Evolutionary conservation across 2,113 vertebrate species (phyloP).

Genomic region (Campylorhamphus procurvoides): DNA sequence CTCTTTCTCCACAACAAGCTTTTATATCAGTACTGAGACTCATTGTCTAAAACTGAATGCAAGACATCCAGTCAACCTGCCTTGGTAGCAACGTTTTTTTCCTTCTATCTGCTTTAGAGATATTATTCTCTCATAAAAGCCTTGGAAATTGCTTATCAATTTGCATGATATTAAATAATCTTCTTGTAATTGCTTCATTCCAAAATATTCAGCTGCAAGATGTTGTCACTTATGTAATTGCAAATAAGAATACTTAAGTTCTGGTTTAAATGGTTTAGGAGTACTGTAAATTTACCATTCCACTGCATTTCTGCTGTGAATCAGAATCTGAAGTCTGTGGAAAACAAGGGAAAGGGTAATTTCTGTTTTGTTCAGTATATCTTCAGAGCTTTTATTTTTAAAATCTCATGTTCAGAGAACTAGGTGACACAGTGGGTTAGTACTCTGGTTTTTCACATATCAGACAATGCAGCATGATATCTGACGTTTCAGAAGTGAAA

Average conservation of each 20-base stretch:
- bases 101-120: slow-evolving; percentile 4
- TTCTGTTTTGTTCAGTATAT: background rate
- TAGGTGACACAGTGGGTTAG: background rate
- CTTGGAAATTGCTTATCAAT: slow-evolving; percentile 12
- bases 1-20: background rate
- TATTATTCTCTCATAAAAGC: slow-evolving; percentile 1
- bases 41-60: background rate
- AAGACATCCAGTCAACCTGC: background rate
- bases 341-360: background rate
- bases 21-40: background rate
- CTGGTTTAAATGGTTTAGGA: background rate
- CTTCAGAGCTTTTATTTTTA: background rate
- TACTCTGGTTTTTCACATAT: background rate
- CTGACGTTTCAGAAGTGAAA: background rate
- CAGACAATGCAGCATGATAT: background rate
- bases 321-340: background rate
- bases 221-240: background rate
- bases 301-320: background rate
- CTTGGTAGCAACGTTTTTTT: background rate
- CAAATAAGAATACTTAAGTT: background rate
- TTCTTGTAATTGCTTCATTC: background rate
- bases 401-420: background rate
- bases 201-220: background rate
- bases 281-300: background rate
- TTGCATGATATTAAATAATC: slow-evolving; percentile 20